Percentiles rank a stretch among this genome's conserved stretches.
Evolutionary conservation across 53 echinoderm and acorn worm species (phyloP).

Genomic region (Patiria pectinifera): DNA sequence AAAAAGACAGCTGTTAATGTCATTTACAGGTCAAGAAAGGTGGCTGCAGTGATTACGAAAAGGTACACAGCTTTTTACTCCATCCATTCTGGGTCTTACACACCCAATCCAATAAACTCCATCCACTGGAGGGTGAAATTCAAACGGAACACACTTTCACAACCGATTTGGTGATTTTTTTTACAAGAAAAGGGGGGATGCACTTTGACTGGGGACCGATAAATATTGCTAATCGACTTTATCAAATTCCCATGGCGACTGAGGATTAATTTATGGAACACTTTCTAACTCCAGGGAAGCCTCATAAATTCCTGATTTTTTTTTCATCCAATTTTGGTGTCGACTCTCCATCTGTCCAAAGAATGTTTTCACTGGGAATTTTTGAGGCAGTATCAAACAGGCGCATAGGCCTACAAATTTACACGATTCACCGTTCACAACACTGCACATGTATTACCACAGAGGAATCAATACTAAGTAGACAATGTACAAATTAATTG

Average conservation of each 20-base stretch:
- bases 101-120: not conserved
- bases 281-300: not conserved
- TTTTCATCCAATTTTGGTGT: constrained; percentile 36
- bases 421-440: not conserved
- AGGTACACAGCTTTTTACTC: not conserved
- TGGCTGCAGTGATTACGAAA: not conserved
- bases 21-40: not conserved
- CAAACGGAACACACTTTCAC: not conserved
- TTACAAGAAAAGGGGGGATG: not conserved
- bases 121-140: constrained; percentile 14
- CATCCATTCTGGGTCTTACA: not conserved
- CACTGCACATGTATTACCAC: not conserved
- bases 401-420: not conserved
- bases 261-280: not conserved
- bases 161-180: not conserved
- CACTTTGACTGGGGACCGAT: not conserved
- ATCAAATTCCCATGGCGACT: not conserved
- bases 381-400: not conserved
- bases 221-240: not conserved
- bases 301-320: not conserved
- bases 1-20: constrained; percentile 4
- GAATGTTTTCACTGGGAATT: not conserved
- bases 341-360: constrained; percentile 9
- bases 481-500: no score
- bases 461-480: not conserved